Conservation (phyloP, 2,113 vertebrate species). For the Chlorodrepanis virens region DNA sequence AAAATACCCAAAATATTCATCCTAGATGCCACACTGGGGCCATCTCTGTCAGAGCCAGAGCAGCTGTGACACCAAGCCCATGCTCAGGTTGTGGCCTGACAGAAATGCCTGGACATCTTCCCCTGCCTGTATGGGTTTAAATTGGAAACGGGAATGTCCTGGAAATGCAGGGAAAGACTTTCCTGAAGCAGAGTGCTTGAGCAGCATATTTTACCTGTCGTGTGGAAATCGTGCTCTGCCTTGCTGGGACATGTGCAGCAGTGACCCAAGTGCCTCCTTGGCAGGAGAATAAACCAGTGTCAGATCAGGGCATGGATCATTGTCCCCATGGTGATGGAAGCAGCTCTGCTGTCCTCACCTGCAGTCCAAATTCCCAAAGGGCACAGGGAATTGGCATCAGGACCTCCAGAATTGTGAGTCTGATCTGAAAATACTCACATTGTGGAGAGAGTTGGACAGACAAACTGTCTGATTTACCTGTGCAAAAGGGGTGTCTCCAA, state of each 20-base stretch:
- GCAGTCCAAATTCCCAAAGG: not conserved
- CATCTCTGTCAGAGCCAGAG: not conserved
- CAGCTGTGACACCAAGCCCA: not conserved
- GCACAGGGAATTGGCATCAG: not conserved
- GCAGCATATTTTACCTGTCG: not conserved
- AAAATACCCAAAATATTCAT: not conserved
- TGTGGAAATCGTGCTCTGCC: not conserved
- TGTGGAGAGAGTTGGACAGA: not conserved
- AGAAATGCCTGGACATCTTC: not conserved
- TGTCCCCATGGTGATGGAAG: not conserved
- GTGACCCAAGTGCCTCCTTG: not conserved
- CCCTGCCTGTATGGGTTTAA: not conserved
- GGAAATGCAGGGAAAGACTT: not conserved
- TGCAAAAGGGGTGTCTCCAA: not conserved
- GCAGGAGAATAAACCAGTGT: not conserved
- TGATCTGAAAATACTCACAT: not conserved
- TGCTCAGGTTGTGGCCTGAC: rapidly evolving
- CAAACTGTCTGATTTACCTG: not conserved
- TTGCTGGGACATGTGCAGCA: not conserved
- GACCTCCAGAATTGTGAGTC: not conserved
- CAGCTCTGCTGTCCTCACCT: not conserved
- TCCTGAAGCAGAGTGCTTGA: not conserved
- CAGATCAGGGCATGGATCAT: rapidly evolving
- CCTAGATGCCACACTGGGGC: not conserved
- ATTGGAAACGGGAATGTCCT: rapidly evolving